Evolutionary conservation across 2,113 vertebrate genomes (phyloP).

Genomic region (Oncorhynchus keta): DNA sequence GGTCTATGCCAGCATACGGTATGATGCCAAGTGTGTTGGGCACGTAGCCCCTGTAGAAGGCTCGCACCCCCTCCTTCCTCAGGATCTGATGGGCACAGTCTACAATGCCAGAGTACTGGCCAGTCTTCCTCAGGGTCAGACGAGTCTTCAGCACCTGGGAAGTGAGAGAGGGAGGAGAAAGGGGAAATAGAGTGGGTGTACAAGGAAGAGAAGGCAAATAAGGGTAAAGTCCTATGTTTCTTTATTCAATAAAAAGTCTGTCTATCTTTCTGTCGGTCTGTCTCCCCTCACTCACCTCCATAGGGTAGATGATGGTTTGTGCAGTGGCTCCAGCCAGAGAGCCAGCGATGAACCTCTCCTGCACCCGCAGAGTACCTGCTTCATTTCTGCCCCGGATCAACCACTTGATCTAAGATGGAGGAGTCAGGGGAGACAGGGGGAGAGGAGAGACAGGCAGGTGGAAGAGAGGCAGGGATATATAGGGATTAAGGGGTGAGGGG

Average conservation of each 20-base stretch:
- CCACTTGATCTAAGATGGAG: slow-evolving; percentile 77
- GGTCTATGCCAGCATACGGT: slow-evolving; percentile 87
- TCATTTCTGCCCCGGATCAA: slow-evolving; percentile 76
- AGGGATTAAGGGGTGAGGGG: not conserved
- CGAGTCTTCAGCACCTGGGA: slow-evolving; percentile 85
- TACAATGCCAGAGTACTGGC: slow-evolving; percentile 80
- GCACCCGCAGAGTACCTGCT: slow-evolving; percentile 69
- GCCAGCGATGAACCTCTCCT: slow-evolving; percentile 85
- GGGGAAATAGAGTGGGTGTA: not conserved
- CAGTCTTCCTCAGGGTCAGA: slow-evolving; percentile 83
- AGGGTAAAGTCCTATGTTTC: not conserved
- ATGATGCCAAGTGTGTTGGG: slow-evolving; percentile 87
- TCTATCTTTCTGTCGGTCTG: not conserved
- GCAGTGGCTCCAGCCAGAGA: slow-evolving; percentile 86
- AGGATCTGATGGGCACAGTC: slow-evolving; percentile 82
- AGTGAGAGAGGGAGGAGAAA: not conserved
- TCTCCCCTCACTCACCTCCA: slow-evolving; percentile 78
- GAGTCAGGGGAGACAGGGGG: not conserved
- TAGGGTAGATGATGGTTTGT: slow-evolving; percentile 87
- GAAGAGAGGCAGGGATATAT: not conserved
- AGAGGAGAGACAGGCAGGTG: not conserved
- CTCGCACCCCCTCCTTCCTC: slow-evolving; percentile 74
- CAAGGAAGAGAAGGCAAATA: not conserved
- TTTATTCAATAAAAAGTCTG: not conserved
- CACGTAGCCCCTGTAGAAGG: slow-evolving; percentile 88